Percentiles rank a stretch among this genome's conserved stretches.
These are phyloP conservation scores for Callorhinus ursinus DNA, from an alignment of 2,113 vertebrate genomes.

Conservation along the genomic window DNA sequence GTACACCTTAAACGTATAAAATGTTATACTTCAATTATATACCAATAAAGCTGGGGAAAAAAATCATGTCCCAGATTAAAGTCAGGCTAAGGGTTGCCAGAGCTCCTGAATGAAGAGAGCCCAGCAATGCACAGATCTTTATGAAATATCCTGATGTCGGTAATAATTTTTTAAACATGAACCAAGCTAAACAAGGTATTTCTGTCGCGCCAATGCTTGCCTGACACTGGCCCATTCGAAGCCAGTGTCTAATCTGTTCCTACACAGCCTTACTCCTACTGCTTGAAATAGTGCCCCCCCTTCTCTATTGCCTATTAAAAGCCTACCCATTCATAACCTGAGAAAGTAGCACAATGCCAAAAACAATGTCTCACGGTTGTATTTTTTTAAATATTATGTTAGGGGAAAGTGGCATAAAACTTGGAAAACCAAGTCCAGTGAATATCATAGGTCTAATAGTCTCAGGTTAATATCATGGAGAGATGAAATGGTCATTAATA, in stretches of 20 bases:
- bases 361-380: background rate
- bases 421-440: background rate
- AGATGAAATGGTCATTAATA: background rate
- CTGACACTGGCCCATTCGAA: background rate
- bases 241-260: background rate
- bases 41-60: background rate
- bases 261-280: background rate
- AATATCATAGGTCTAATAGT: background rate
- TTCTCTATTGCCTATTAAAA: background rate
- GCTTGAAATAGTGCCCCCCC: background rate
- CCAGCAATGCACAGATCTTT: background rate
- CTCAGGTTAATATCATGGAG: background rate
- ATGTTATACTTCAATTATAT: background rate
- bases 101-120: background rate
- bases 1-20: background rate
- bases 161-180: background rate
- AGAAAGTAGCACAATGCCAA: background rate
- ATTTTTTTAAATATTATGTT: background rate
- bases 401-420: background rate
- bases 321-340: background rate
- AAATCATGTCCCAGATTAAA: background rate
- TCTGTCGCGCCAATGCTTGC: background rate
- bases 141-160: background rate
- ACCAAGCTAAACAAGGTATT: background rate
- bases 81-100: background rate